phyloP scores from a whole-genome alignment of 2,113 vertebrate species.

The Myotis davidii region DNA sequence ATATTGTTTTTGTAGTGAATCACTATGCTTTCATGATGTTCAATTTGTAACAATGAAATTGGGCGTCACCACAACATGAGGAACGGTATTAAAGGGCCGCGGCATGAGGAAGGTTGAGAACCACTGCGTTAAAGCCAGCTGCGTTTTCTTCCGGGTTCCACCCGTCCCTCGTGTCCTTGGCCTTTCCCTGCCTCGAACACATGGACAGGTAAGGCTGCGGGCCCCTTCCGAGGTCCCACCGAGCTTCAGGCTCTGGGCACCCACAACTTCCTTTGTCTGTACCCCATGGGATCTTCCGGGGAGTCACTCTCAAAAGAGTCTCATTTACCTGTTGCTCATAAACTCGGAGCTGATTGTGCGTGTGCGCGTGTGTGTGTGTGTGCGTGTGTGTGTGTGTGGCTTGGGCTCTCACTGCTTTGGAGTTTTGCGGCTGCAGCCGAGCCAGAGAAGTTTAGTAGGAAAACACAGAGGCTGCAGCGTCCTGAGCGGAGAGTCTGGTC shows the following conservation, averaged over 20 bases:
- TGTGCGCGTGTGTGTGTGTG: accelerated
- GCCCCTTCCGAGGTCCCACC: background rate
- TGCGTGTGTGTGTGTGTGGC: background rate
- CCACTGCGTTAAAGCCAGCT: background rate
- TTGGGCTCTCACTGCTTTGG: background rate
- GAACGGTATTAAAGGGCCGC: no score
- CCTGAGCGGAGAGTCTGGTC: accelerated
- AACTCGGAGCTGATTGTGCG: background rate
- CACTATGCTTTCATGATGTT: no score
- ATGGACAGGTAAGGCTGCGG: background rate
- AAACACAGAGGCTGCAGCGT: background rate
- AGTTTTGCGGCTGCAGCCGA: background rate
- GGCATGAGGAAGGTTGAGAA: no score
- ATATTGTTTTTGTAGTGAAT: no score
- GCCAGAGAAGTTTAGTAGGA: background rate
- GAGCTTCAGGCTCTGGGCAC: background rate
- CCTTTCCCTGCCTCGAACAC: background rate
- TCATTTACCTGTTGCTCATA: background rate
- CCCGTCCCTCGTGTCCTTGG: background rate
- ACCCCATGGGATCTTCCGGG: background rate
- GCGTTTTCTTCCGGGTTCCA: background rate
- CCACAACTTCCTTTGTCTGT: background rate
- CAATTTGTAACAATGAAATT: no score
- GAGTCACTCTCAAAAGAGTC: background rate
- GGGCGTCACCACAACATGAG: no score